A percentile compares a stretch with the other conserved stretches of the same genome.
phyloP scores from a whole-genome alignment of 2,888 invertebrate species.

The Nemotelus nigrinus region DNA sequence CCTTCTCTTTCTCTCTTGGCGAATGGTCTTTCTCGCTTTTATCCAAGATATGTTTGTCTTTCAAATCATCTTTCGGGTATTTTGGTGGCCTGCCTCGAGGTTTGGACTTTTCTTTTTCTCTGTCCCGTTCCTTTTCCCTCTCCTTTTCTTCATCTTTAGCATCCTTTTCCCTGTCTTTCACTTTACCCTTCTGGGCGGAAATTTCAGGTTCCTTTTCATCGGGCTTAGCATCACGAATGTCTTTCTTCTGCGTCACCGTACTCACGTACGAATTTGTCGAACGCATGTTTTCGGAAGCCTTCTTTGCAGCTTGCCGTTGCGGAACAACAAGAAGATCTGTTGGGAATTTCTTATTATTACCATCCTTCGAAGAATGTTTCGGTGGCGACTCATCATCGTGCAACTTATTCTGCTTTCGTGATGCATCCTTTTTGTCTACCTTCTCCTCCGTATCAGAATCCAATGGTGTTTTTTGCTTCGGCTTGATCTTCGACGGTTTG shows the following conservation, averaged over 20 bases:
- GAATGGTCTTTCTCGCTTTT: slow-evolving; percentile 11
- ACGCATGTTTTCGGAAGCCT: slow-evolving; percentile 87
- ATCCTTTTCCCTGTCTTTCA: slow-evolving; percentile 53
- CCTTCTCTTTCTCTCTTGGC: slow-evolving; percentile 61
- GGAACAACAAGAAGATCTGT: slow-evolving; percentile 85
- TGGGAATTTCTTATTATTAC: slow-evolving; percentile 68
- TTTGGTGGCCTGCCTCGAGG: slow-evolving; percentile 59
- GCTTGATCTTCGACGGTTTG: slow-evolving; percentile 11
- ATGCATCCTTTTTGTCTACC: slow-evolving; percentile 33
- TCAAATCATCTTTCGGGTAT: slow-evolving; percentile 59
- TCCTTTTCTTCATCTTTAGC: slow-evolving; percentile 52
- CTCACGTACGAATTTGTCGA: slow-evolving; percentile 68
- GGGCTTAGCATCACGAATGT: slow-evolving; percentile 36
- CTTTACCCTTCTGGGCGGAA: slow-evolving; percentile 53
- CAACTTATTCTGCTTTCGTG: slow-evolving; percentile 31
- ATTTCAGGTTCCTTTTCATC: slow-evolving; percentile 53
- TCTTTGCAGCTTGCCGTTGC: slow-evolving; percentile 89
- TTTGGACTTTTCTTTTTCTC: slow-evolving; percentile 60
- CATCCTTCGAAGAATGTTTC: slow-evolving; percentile 23
- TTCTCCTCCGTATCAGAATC: slow-evolving; percentile 26
- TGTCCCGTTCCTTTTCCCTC: slow-evolving; percentile 54
- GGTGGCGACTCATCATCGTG: slow-evolving; percentile 13
- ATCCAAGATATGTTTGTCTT: slow-evolving; percentile 47
- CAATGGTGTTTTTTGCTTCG: neutral
- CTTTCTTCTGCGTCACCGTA: slow-evolving; percentile 44